Evolutionary conservation across 2,797 vertebrate species (phyloP), one percentile per base, ranked within the genome.

Genomic region (Mastacembelus armatus): DNA sequence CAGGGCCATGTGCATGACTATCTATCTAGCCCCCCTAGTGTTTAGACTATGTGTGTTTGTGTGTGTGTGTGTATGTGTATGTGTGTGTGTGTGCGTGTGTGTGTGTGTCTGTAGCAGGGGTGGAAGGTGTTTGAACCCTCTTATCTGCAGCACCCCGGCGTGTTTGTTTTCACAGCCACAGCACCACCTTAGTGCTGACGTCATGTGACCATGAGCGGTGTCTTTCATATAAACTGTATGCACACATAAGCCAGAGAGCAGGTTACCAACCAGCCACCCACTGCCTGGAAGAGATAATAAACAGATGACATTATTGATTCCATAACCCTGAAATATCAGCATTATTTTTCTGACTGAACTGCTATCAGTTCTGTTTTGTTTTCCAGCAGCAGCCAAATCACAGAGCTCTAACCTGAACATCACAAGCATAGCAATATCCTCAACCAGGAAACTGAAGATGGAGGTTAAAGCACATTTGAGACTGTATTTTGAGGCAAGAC

Each of bases 121-220:
- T 74, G 51, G 63, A 71, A 76, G 71, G 78, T 66, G 73, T 82
- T 61, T 74, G 73, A 90, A 87, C 91, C 51, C 66, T 81, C 81
- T 90, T 92, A 91, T 92, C 90, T 88, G 8, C 69, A 55, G 56
- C 74, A 73, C 69, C 85, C 86, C 35, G 19, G 73, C 1, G 26
- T 83, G 87, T 91, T 92, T 91, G 85, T 91, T 93, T 91, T 91
- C 74, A 74, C 83, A 85, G 84, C 51, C 54, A 64, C 54, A 10
- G 66, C 54, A n/a, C 72, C 81, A 74, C 52, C 59, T 26, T 44
- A 18, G 52, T 30, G 60, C 36, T 89, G 84, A 90, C 65, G 74
- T 92, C 85, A 91, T 44, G 61, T 76, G 74, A 80, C 80, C 72
- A 40, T 32, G 62, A 76, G 82, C 39, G 48, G 72, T 76, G 75